Evolutionary conservation across 2,797 vertebrate genomes (phyloP), one percentile per base, ranked within the genome.

Genomic region (Poecilia gillii): DNA sequence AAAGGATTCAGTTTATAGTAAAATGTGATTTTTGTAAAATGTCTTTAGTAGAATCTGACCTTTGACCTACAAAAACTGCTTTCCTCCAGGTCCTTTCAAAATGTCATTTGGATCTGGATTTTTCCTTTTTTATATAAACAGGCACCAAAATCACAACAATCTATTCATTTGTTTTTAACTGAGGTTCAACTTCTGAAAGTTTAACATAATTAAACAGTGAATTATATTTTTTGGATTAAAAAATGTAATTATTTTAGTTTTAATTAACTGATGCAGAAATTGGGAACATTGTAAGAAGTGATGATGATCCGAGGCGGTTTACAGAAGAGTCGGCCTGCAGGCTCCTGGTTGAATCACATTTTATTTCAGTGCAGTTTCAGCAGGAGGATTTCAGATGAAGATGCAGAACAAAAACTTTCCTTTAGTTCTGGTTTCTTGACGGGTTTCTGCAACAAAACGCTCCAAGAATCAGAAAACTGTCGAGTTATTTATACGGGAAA

Each of bases 321-420:
- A 68, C 36, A n/a, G 66, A 43, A 43, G 20, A 39, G 9, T 3
- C 23, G 2, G 3, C 25, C 25, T 4, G 1, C 33, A 57, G 51
- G 36, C 13, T 57, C 36, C 51, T 8, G 59, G 23, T 64, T 49
- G 45, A n/a, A 62, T 66, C 20, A 33, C 6, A 39, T 76, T 76
- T 75, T 66, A 76, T 76, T 74, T 59, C 74, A 75, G 74, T 62
- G 51, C 53, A n/a, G 51, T 28, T 41, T 41, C 14, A 41, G 20
- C 39, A 57, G 33, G 0, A 23, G 23, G 6, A 53, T 55, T 57
- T 75, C n/a, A 75, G 36, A 55, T 39, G 72, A 55, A 74, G 25
- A 57, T 3, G 53, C 11, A 59, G 53, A 57, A 57, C 45, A 73
- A 51, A 14, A 41, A 74, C 33, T 11, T 51, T n/a, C 51, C 31